These are phyloP conservation scores for Falcunculus frontatus DNA, from an alignment of 2,113 vertebrate genomes.

Conservation along the genomic window DNA sequence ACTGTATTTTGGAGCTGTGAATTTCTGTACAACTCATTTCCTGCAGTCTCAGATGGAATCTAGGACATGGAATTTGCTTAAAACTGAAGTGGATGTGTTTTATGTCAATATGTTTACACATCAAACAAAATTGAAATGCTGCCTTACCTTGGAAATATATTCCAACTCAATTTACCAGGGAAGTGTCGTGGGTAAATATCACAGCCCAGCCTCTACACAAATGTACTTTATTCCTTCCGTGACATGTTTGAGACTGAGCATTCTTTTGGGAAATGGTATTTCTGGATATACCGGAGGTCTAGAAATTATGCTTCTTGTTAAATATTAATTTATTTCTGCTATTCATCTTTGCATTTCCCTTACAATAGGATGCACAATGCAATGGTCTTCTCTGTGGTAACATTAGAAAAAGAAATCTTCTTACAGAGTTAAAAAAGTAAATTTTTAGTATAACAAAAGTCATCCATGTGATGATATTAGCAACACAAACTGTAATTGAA, in stretches of 20 bases:
- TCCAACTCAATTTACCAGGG: slow-evolving; percentile 17
- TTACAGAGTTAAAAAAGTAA: neutral
- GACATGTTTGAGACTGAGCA: neutral
- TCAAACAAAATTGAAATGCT: slow-evolving; percentile 1
- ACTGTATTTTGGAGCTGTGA: neutral
- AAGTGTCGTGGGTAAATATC: neutral
- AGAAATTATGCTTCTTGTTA: neutral
- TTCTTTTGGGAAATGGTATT: neutral
- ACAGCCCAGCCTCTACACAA: neutral
- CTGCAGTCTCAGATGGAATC: neutral
- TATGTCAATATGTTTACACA: slow-evolving; percentile 8
- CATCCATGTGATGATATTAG: neutral
- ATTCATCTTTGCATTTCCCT: neutral
- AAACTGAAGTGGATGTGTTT: neutral
- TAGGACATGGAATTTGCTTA: neutral
- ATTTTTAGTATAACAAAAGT: neutral
- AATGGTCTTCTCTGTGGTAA: neutral
- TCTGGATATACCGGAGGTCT: neutral
- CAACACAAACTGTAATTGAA: neutral
- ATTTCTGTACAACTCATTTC: neutral
- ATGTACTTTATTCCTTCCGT: neutral
- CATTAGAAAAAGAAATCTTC: neutral
- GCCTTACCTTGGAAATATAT: neutral
- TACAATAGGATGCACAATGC: neutral
- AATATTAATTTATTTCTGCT: neutral